Evolutionary conservation across 1,140 invertebrate genomes (phyloP).

Genomic region (Globodera rostochiensis): DNA sequence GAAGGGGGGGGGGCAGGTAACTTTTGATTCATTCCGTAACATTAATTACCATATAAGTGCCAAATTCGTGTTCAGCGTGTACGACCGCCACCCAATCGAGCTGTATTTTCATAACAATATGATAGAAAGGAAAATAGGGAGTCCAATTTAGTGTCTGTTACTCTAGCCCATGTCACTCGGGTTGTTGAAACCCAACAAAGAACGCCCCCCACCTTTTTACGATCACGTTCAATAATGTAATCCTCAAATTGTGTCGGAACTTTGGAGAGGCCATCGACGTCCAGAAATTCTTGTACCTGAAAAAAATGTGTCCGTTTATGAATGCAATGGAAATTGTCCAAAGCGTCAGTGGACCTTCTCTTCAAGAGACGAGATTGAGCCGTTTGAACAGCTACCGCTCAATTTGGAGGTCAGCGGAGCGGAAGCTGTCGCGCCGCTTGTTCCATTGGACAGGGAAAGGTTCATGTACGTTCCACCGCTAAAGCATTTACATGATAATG

Average conservation of each 20-base stretch:
- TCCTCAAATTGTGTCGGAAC: slow-evolving; percentile 49
- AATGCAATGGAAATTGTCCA: background rate
- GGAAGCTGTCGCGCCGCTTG: background rate
- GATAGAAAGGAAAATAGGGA: no score
- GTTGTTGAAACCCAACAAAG: background rate
- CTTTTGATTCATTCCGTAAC: no score
- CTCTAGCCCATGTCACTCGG: no score
- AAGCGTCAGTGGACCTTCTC: slow-evolving; percentile 3
- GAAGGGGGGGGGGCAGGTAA: no score
- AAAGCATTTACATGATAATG: background rate
- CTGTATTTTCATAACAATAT: no score
- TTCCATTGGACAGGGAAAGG: slow-evolving; percentile 8
- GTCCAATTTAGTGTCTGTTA: no score
- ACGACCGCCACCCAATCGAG: no score
- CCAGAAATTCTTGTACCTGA: slow-evolving; percentile 35
- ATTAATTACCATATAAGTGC: no score
- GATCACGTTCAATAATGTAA: slow-evolving; percentile 42
- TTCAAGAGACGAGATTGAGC: slow-evolving; percentile 29
- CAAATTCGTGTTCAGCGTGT: no score
- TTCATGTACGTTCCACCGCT: slow-evolving; percentile 1
- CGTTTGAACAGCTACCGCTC: slow-evolving; percentile 27
- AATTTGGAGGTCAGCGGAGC: slow-evolving; percentile 7
- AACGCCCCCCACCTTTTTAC: slow-evolving; percentile 16
- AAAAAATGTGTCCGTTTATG: background rate
- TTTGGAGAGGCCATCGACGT: slow-evolving; percentile 39